Evolutionary conservation across 2,113 vertebrate species (phyloP).

Genomic region (Gila orcuttii): DNA sequence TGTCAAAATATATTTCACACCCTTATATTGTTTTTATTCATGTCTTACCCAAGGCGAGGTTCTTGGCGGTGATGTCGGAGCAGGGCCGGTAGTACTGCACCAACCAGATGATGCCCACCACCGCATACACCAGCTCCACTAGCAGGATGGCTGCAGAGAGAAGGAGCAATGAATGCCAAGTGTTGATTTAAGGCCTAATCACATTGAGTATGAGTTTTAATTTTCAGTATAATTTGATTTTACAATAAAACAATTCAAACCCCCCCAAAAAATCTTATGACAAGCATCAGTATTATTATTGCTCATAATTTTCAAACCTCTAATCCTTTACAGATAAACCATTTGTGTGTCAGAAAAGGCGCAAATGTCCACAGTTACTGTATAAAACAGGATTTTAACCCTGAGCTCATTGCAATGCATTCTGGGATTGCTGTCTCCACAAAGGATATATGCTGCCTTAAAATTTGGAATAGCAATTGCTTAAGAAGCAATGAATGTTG

Average conservation of each 20-base stretch:
- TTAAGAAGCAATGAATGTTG: not conserved
- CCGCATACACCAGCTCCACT: conserved; percentile 95
- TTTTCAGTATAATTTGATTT: not conserved
- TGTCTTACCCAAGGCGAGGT: conserved; percentile 89
- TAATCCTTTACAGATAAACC: not conserved
- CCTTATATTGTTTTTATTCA: not conserved
- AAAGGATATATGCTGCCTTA: not conserved
- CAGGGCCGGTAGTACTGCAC: conserved; percentile 96
- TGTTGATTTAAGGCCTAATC: not conserved
- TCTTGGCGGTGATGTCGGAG: conserved; percentile 95
- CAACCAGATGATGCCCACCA: conserved; percentile 96
- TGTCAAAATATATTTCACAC: not conserved
- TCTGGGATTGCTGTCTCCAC: not conserved
- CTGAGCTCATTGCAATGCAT: not conserved
- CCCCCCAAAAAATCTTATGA: not conserved
- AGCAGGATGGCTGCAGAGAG: conserved; percentile 87
- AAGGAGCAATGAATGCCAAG: not conserved
- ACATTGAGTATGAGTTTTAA: not conserved
- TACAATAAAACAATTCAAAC: not conserved
- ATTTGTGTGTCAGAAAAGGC: not conserved
- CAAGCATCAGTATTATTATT: not conserved
- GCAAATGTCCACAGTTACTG: not conserved
- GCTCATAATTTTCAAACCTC: not conserved
- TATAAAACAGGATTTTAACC: not conserved
- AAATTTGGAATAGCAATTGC: not conserved